A percentile compares a stretch with the other conserved stretches of the same genome.
These are phyloP conservation scores for Misgurnus anguillicaudatus DNA, from an alignment of 2,113 vertebrate genomes.

Conservation along the genomic window DNA sequence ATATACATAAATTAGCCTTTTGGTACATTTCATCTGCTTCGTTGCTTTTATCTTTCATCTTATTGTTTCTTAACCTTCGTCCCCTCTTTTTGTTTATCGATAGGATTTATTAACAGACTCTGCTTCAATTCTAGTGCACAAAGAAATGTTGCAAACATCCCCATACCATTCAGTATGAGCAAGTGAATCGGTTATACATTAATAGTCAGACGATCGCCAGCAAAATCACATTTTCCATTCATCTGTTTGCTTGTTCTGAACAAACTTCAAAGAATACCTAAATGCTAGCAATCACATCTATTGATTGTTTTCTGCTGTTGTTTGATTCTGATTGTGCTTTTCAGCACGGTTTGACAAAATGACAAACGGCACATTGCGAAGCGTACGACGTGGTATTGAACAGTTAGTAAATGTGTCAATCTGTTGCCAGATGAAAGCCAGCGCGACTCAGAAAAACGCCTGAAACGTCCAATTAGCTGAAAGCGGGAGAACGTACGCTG, in stretches of 20 bases:
- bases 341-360: conserved; percentile 26
- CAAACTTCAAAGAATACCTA: not conserved
- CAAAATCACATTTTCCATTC: not conserved
- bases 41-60: no score
- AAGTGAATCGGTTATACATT: no score
- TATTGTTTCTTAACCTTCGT: no score
- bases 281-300: not conserved
- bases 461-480: conserved; percentile 31
- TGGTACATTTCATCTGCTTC: no score
- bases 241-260: not conserved
- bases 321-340: not conserved
- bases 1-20: no score
- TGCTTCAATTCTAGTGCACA: not conserved
- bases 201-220: no score
- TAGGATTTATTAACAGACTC: not conserved
- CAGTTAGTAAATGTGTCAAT: conserved; percentile 9
- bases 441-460: not conserved
- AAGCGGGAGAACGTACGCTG: not conserved
- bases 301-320: not conserved
- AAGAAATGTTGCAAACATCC: not conserved
- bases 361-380: conserved; percentile 9
- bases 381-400: not conserved
- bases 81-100: no score
- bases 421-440: not conserved
- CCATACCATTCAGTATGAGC: not conserved